phyloP scores from a whole-genome alignment of 2,797 vertebrate genomes.

The Yasuhikotakia modesta region DNA sequence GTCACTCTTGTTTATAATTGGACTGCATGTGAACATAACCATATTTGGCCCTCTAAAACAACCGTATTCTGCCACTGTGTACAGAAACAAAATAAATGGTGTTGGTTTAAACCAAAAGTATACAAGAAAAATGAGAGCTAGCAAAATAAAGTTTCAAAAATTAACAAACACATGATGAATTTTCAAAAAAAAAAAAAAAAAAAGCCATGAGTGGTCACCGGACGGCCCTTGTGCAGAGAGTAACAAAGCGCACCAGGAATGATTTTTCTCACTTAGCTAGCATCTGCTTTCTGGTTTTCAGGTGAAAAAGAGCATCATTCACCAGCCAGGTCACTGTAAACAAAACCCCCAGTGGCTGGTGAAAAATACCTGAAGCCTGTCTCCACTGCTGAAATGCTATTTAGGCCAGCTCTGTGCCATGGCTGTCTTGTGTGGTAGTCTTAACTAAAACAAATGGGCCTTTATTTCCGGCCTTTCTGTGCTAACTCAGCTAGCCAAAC shows the following conservation, averaged over 20 bases:
- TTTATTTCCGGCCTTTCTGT: slow-evolving; percentile 62
- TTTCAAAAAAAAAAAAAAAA: neutral
- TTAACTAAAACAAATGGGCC: slow-evolving; percentile 74
- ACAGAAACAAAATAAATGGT: neutral
- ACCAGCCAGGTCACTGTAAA: slow-evolving; percentile 20
- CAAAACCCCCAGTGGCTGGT: slow-evolving; percentile 38
- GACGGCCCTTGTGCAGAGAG: slow-evolving; percentile 12
- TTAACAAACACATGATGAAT: neutral
- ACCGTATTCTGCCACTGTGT: too few species aligned
- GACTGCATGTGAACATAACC: too few species aligned
- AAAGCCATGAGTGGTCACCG: slow-evolving; percentile 28
- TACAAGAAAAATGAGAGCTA: neutral
- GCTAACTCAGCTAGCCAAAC: slow-evolving; percentile 66
- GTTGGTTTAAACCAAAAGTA: too few species aligned
- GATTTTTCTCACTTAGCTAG: slow-evolving; percentile 43
- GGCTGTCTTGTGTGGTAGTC: slow-evolving; percentile 60
- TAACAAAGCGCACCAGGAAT: slow-evolving; percentile 40
- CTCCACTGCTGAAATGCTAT: slow-evolving; percentile 58
- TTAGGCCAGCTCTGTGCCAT: slow-evolving; percentile 59
- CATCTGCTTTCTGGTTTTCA: slow-evolving; percentile 36
- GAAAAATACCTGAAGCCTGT: slow-evolving; percentile 53
- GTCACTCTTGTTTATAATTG: too few species aligned
- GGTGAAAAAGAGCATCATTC: slow-evolving; percentile 22
- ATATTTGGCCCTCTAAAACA: neutral
- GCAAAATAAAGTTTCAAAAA: neutral